Evolutionary conservation across 2,888 invertebrate genomes (phyloP).

Genomic region (Chrysolina americana): DNA sequence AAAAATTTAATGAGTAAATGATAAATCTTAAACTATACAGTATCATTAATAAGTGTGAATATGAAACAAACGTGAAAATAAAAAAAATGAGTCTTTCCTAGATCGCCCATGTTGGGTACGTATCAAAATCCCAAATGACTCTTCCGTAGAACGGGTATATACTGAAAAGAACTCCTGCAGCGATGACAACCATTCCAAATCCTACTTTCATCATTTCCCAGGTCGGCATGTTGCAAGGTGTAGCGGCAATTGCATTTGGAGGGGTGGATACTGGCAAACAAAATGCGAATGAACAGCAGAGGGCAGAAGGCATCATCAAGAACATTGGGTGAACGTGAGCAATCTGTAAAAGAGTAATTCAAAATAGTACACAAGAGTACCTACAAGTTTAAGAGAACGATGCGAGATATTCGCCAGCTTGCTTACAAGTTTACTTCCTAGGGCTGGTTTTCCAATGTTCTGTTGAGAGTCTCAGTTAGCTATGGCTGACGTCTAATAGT

Average conservation of each 20-base stretch:
- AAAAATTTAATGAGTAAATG: not conserved
- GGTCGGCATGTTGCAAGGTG: slow-evolving; percentile 85
- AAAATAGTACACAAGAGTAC: no score
- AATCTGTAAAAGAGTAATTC: slow-evolving; percentile 55
- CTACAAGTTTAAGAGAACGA: no score
- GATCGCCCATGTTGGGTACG: slow-evolving; percentile 76
- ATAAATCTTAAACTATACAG: not conserved
- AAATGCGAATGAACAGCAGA: slow-evolving; percentile 93
- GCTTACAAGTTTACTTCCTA: no score
- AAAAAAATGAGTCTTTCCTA: slow-evolving; percentile 8
- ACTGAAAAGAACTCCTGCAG: slow-evolving; percentile 79
- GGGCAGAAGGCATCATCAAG: slow-evolving; percentile 89
- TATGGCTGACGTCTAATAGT: no score
- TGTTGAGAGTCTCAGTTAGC: no score
- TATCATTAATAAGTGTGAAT: not conserved
- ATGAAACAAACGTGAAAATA: not conserved
- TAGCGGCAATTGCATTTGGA: slow-evolving; percentile 93
- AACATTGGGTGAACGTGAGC: slow-evolving; percentile 85
- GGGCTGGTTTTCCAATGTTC: no score
- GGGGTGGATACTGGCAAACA: slow-evolving; percentile 97
- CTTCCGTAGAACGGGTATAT: slow-evolving; percentile 84
- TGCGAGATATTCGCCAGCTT: no score
- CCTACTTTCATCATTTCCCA: slow-evolving; percentile 83
- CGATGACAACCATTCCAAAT: slow-evolving; percentile 80
- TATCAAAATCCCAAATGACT: slow-evolving; percentile 76